Percentiles rank a stretch among this genome's conserved stretches.
Evolutionary conservation across 2,888 invertebrate species (phyloP).

Genomic region (Acanthosoma haemorrhoidale): DNA sequence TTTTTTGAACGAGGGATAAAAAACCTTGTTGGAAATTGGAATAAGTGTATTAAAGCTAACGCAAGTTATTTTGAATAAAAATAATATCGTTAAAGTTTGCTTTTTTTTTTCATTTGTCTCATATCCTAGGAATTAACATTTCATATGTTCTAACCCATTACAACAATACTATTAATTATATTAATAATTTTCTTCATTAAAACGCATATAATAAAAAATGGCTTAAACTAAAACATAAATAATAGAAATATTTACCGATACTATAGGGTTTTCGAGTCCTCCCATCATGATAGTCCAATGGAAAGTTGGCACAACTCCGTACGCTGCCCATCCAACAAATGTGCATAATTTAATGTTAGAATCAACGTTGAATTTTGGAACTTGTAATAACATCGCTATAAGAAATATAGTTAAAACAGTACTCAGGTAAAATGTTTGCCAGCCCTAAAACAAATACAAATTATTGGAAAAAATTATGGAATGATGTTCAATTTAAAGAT

Average conservation of each 20-base stretch:
- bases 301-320: slow-evolving; percentile 82
- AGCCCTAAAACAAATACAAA: slow-evolving; percentile 53
- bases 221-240: not conserved
- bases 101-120: too few species aligned
- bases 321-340: slow-evolving; percentile 80
- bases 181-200: too few species aligned
- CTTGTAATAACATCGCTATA: slow-evolving; percentile 72
- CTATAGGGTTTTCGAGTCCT: slow-evolving; percentile 78
- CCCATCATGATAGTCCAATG: slow-evolving; percentile 90
- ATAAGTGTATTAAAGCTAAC: too few species aligned
- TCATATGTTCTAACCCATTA: too few species aligned
- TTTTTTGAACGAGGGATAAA: too few species aligned
- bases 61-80: too few species aligned
- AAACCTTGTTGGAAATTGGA: too few species aligned
- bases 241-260: slow-evolving; percentile 56
- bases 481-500: too few species aligned
- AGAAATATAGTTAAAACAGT: slow-evolving; percentile 76
- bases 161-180: too few species aligned
- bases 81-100: too few species aligned
- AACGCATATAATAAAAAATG: not conserved
- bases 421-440: slow-evolving; percentile 74
- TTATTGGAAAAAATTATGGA: slow-evolving; percentile 23
- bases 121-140: too few species aligned
- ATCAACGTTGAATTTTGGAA: slow-evolving; percentile 65
- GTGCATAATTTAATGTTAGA: slow-evolving; percentile 69